Evolutionary conservation across 1,140 invertebrate species (phyloP), one percentile per base, ranked within the genome.

Genomic region (Neelides sp.): DNA sequence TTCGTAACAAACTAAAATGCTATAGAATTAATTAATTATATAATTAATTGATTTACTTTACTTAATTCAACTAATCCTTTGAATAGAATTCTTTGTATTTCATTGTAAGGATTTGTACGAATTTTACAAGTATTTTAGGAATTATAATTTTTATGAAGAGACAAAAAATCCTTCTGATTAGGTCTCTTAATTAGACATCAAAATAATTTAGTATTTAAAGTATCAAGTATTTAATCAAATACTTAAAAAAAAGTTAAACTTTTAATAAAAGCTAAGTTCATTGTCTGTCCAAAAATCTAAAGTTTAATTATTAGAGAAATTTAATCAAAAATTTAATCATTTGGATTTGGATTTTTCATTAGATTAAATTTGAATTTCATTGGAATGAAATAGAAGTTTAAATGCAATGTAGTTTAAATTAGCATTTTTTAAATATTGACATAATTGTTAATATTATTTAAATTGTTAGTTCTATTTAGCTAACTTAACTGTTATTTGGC

Each of bases 281-380:
- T 57, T 37, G 40, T 49, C 36, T 42, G 12, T 52, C 24, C n/a
- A 35, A 47, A 23, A 19, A 52, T 26, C 30, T 42, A 50, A 24
- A 7, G 4, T 43, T 10, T 8, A 43, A n/a, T n/a, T n/a, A n/a
- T n/a, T n/a, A n/a, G n/a, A n/a, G n/a, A n/a, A n/a, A n/a, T n/a
- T n/a, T n/a, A n/a, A n/a, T n/a, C n/a, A n/a, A n/a, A n/a, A n/a
- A n/a, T n/a, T n/a, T n/a, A n/a, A n/a, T n/a, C n/a, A n/a, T n/a
- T n/a, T n/a, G n/a, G n/a, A n/a, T n/a, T n/a, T n/a, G n/a, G n/a
- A n/a, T n/a, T n/a, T n/a, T n/a, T n/a, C n/a, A n/a, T n/a, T n/a
- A n/a, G n/a, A n/a, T n/a, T n/a, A n/a, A n/a, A n/a, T n/a, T n/a
- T n/a, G n/a, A n/a, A n/a, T n/a, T n/a, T n/a, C n/a, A n/a, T n/a